These are phyloP conservation scores for Micrasema minimum DNA, from an alignment of 1,140 invertebrate species.

Conservation along the genomic window DNA sequence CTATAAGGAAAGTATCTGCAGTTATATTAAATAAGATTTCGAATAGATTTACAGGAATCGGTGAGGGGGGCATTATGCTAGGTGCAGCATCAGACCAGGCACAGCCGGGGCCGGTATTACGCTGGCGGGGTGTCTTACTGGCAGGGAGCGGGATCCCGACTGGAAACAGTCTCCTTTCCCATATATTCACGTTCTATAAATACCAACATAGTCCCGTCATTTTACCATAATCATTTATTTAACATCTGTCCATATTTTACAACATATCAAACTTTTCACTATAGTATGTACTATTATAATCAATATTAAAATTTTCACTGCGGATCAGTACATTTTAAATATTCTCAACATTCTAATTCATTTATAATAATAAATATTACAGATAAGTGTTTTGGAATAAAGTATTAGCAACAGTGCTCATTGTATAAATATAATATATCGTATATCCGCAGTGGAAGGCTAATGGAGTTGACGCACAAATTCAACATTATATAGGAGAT, in stretches of 20 bases:
- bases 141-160: conserved; percentile 26
- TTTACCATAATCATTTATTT: conserved; percentile 31
- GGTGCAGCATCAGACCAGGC: neutral
- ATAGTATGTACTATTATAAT: conserved; percentile 16
- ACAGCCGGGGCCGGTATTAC: neutral
- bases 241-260: conserved; percentile 28
- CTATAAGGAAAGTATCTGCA: conserved; percentile 8
- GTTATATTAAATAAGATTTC: conserved; percentile 1
- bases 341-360: conserved; percentile 28
- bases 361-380: conserved; percentile 33
- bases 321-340: conserved; percentile 28
- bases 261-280: conserved; percentile 16
- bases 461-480: neutral
- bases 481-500: too few relatives aligned
- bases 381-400: conserved; percentile 20
- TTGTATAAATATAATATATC: neutral
- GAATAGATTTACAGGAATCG: conserved; percentile 8
- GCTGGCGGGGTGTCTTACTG: conserved; percentile 14
- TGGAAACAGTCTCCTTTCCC: conserved; percentile 21
- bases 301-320: conserved; percentile 14
- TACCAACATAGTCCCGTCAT: conserved; percentile 25
- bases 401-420: conserved; percentile 2
- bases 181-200: conserved; percentile 20
- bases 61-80: neutral
- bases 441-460: neutral